Percentiles rank a stretch among this genome's conserved stretches.
Evolutionary conservation across 1,140 invertebrate genomes (phyloP).

Genomic region (Drosophila watanabei): DNA sequence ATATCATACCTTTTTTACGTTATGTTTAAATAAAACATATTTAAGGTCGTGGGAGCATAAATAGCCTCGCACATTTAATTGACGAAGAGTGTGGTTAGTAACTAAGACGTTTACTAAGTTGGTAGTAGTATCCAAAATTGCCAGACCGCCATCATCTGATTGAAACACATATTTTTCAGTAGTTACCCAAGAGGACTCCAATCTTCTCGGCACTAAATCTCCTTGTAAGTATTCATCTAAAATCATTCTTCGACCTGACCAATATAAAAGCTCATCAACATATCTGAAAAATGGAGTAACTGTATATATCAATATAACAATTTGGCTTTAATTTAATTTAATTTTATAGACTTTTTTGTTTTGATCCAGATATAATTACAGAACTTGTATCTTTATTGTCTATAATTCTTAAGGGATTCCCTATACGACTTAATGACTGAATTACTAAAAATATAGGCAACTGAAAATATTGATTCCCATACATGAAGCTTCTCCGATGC

Average conservation of each 20-base stretch:
- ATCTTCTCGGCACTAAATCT: conserved; percentile 90
- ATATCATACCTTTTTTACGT: conserved; percentile 92
- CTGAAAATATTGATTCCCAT: too few relatives aligned
- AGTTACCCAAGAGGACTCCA: conserved; percentile 92
- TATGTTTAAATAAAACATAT: conserved; percentile 94
- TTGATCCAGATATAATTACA: background rate
- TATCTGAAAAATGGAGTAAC: conserved; percentile 86
- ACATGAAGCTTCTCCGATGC: too few relatives aligned
- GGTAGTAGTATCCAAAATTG: conserved; percentile 91
- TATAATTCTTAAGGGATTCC: background rate
- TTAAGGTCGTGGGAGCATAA: conserved; percentile 92
- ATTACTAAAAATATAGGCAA: too few relatives aligned
- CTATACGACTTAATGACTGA: too few relatives aligned
- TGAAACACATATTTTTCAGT: conserved; percentile 93
- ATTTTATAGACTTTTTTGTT: background rate
- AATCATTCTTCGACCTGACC: conserved; percentile 92
- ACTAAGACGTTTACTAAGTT: conserved; percentile 92
- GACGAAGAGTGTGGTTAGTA: conserved; percentile 93
- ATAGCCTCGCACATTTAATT: conserved; percentile 93
- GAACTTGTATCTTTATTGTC: background rate
- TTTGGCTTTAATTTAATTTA: too few relatives aligned
- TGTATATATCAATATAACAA: background rate
- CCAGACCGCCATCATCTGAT: conserved; percentile 92
- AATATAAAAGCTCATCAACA: conserved; percentile 94
- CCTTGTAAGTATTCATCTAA: conserved; percentile 92